Base-by-base conservation (phyloP, 2,113 vertebrate genomes). In the Eidolon helvum region DNA sequence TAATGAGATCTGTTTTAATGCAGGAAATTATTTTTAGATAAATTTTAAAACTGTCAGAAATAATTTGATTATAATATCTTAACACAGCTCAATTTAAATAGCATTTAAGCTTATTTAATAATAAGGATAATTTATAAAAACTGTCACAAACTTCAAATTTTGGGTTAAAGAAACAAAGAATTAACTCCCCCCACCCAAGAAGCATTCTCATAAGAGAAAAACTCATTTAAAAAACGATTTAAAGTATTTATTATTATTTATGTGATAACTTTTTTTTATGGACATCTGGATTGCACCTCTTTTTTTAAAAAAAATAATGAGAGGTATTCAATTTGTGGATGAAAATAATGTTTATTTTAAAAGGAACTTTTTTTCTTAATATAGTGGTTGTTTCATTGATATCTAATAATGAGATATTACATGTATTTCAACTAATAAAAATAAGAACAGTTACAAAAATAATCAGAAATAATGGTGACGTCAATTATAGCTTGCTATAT, bases 231-330 rank as follows among this genome's bases (percentile, higher is more conserved):
- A 91, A 92, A 77, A 19, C 2, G 48, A 1, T 88, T 75, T 78
- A 12, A 38, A 80, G 12, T 72, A 45, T 69, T 68, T 63, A 57
- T 75, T 30, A 43, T 43, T 71, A 30, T 80, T 57, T 48, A 43
- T 28, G 68, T 38, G 33, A 11, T 18, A 33, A 35, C 19, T 48
- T 74, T 65, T 66, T 90, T 40, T 28, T 4, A 59, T 72, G n/a
- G 30, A 68, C 48, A 68, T 74, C 21, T 89, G 71, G 21, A 89
- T 88, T 88, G 89, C 10, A 77, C 33, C 8, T 35, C 6, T 59
- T 71, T 75, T 75, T 87, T 97, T 92, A 84, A 78, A 16, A 48
- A 48, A 50, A 89, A 82, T 86, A 38, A 26, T 75, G 28, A 91
- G 7, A 80, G 69, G 3, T 71, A 59, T 82, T 83, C 21, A 57